phyloP scores from a whole-genome alignment of 2,888 invertebrate species.

The Xiphydria camelus region DNA sequence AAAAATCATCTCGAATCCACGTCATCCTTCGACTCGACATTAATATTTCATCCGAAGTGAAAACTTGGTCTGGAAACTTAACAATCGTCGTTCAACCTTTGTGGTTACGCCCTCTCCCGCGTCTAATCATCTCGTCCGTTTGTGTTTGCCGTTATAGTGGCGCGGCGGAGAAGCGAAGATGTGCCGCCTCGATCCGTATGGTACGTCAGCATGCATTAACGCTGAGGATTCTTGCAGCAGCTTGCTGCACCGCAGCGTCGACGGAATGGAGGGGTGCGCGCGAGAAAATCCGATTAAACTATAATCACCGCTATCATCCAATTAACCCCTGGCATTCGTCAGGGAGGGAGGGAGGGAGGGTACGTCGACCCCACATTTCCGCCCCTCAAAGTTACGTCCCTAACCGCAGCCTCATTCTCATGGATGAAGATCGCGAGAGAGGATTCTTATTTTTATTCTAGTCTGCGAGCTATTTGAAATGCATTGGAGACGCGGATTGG shows the following conservation, averaged over 20 bases:
- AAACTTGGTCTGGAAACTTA: no score
- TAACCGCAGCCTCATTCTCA: background rate
- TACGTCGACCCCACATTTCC: background rate
- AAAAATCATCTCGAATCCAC: no score
- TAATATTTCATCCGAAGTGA: no score
- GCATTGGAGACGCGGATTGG: background rate
- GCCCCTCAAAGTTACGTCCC: background rate
- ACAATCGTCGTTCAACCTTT: no score
- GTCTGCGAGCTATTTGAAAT: conserved; percentile 3
- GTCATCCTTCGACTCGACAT: no score
- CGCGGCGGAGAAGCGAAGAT: no score
- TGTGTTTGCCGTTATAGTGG: no score
- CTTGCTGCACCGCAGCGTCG: conserved; percentile 1
- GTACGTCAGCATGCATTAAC: conserved; percentile 7
- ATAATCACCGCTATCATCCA: conserved; percentile 14
- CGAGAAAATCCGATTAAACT: conserved; percentile 13
- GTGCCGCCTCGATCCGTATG: no score
- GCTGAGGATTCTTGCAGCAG: conserved; percentile 1
- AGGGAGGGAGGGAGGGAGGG: no score
- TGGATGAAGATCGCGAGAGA: background rate
- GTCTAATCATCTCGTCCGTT: no score
- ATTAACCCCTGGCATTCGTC: conserved; percentile 10
- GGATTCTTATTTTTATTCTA: background rate
- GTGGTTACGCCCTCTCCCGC: no score
- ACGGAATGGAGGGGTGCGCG: conserved; percentile 3